These are phyloP conservation scores for Chiroxiphia lanceolata DNA, from an alignment of 2,797 vertebrate species.

Conservation along the genomic window DNA sequence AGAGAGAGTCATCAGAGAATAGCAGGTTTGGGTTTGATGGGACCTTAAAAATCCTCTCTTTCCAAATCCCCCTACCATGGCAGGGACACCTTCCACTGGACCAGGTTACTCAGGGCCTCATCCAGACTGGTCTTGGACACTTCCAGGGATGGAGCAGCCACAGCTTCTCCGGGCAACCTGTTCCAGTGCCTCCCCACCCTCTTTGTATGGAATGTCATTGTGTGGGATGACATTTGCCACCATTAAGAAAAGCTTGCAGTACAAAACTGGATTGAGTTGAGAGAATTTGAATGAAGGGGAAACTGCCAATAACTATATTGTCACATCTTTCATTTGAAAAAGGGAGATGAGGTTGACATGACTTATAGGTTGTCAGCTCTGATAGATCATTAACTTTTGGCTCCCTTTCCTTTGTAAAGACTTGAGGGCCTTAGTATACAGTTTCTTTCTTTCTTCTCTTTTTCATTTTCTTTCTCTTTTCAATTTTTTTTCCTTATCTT, in stretches of 20 bases:
- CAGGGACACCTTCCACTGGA: not conserved
- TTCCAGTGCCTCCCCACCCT: not conserved
- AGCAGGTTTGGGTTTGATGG: not conserved
- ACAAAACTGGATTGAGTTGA: not conserved
- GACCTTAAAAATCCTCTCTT: not conserved
- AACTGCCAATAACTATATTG: not conserved
- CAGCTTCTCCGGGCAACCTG: not conserved
- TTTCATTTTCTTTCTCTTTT: fast-evolving
- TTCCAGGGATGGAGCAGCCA: not conserved
- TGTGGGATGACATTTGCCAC: not conserved
- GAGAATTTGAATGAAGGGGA: not conserved
- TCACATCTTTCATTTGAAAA: not conserved
- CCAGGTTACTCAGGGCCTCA: not conserved
- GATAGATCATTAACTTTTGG: not conserved
- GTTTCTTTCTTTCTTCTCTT: not conserved
- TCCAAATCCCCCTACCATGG: fast-evolving
- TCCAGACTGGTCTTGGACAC: not conserved
- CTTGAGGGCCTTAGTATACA: not conserved
- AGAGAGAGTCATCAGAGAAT: not conserved
- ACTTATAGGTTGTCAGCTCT: not conserved
- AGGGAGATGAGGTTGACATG: not conserved
- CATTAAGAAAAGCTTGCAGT: not conserved
- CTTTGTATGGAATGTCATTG: not conserved
- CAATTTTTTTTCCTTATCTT: fast-evolving
- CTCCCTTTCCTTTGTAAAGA: not conserved